Base-by-base conservation (phyloP, 1,140 invertebrate species). In the Sinonovacula constricta region DNA sequence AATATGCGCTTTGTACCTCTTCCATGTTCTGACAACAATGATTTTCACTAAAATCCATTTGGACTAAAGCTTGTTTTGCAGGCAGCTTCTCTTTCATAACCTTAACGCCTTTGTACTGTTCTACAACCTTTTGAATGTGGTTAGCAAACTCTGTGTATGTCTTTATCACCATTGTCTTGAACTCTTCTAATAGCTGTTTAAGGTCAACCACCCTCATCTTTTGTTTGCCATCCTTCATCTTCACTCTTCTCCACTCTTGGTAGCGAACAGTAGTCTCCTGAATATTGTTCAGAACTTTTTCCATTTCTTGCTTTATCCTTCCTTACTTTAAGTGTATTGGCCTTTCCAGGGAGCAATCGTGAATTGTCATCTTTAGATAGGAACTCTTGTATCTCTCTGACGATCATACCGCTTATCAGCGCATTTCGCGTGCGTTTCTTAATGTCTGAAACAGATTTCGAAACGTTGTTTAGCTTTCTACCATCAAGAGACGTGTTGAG, bases 31-130 rank as follows among this genome's bases (percentile, higher is more conserved):
- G 77, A 22, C 79, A 83, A 3, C 15, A 4, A 34, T 69, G 81
- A 49, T 83, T 83, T 49, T 81, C 54, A n/a, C 72, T 62, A 30
- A 82, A 82, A 34, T 80, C 78, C 81, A 83, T 83, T 54, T 81
- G 79, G 0, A 78, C 30, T 26, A 80, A 51, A 22, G 12, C n/a
- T 31, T 72, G 69, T 3, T 53, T 51, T 22, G 15, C 26, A 5
- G 76, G 76, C 3, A 82, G 49, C 24, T 72, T 80, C 18, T 74
- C 28, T 49, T 82, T 82, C 36, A 78, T 56, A 26, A 31, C 28
- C 30, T 59, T 60, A 12, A 71, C 1, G 18, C 49, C 4, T 39
- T 39, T 26, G 30, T 65, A 79, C n/a, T 82, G 76, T 10, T 68
- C 34, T 4, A 33, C 45, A 1, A 80, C 63, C 22, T 34, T 62